These are phyloP conservation scores for Maniola jurtina DNA, from an alignment of 1,140 invertebrate species.

Conservation along the genomic window DNA sequence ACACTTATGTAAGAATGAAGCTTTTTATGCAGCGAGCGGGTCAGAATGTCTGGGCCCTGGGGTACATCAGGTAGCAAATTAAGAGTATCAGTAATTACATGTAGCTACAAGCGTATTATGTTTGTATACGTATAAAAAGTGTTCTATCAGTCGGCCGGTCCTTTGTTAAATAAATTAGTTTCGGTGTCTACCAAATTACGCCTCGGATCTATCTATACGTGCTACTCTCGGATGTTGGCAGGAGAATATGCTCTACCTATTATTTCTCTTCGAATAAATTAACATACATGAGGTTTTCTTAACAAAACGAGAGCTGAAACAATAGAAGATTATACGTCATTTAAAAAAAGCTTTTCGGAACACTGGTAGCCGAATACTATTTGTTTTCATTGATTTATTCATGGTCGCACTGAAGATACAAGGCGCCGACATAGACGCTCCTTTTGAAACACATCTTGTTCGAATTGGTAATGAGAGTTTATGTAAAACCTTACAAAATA, in stretches of 20 bases:
- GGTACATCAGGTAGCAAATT: constrained; percentile 37
- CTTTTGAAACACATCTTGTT: constrained; percentile 65
- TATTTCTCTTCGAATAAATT: constrained; percentile 67
- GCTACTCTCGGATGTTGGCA: constrained; percentile 60
- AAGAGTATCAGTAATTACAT: constrained; percentile 61
- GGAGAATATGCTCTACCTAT: constrained; percentile 74
- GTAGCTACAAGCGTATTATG: constrained; percentile 65
- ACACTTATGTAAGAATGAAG: neutral
- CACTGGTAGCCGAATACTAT: constrained; percentile 74
- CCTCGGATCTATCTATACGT: constrained; percentile 71
- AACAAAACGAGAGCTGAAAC: constrained; percentile 70
- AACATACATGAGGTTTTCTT: constrained; percentile 59
- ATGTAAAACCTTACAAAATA: constrained; percentile 63
- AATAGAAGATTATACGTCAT: constrained; percentile 65
- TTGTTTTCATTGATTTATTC: constrained; percentile 79
- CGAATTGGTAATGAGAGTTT: constrained; percentile 72
- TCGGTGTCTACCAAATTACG: constrained; percentile 81
- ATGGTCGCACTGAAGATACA: constrained; percentile 66
- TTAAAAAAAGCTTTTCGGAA: constrained; percentile 67
- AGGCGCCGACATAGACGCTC: constrained; percentile 64
- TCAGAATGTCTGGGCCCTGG: neutral
- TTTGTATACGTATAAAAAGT: constrained; percentile 75
- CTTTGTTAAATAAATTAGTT: constrained; percentile 81
- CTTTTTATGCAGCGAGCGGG: constrained; percentile 2
- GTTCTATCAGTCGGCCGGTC: constrained; percentile 69